A percentile compares a stretch with the other conserved stretches of the same genome.
Evolutionary conservation across 2,888 invertebrate genomes (phyloP).

Genomic region (Eurytoma adleriae): DNA sequence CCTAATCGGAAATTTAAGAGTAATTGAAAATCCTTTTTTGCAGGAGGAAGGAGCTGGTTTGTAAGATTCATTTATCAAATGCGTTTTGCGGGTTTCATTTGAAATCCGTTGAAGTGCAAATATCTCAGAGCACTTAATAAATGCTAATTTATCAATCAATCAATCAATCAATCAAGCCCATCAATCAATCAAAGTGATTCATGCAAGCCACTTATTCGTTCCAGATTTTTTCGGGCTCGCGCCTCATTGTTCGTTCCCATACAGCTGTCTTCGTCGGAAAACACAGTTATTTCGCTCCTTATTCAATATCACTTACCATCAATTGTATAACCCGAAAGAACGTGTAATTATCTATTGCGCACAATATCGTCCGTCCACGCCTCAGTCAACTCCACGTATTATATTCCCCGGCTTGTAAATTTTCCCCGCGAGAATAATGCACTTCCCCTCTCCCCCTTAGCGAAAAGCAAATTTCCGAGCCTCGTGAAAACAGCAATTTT

Average conservation of each 20-base stretch:
- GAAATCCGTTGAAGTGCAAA: slow-evolving; percentile 5
- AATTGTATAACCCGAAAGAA: slow-evolving; percentile 49
- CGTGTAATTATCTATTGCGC: slow-evolving; percentile 51
- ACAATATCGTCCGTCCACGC: slow-evolving; percentile 4
- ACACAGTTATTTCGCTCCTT: slow-evolving; percentile 46
- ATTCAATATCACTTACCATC: slow-evolving; percentile 54
- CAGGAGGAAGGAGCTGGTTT: background rate
- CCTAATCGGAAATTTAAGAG: background rate
- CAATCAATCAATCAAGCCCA: slow-evolving; percentile 54
- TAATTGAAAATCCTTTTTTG: too few species aligned
- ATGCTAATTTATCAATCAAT: slow-evolving; percentile 54
- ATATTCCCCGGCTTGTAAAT: slow-evolving; percentile 12
- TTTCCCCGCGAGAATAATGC: slow-evolving; percentile 29
- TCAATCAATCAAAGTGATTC: slow-evolving; percentile 52
- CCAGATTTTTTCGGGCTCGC: slow-evolving; percentile 11
- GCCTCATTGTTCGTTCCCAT: slow-evolving; percentile 43
- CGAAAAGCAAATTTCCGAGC: slow-evolving; percentile 9
- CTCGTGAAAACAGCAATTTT: slow-evolving; percentile 40
- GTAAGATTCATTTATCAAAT: background rate
- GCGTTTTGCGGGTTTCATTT: slow-evolving; percentile 3
- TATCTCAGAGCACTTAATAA: slow-evolving; percentile 42
- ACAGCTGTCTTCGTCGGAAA: slow-evolving; percentile 51
- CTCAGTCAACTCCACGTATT: background rate
- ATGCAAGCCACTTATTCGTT: slow-evolving; percentile 29
- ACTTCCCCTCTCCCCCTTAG: background rate